Evolutionary conservation across 2,888 invertebrate species (phyloP), one percentile per base, ranked within the genome.

Genomic region (Eristalis pertinax): DNA sequence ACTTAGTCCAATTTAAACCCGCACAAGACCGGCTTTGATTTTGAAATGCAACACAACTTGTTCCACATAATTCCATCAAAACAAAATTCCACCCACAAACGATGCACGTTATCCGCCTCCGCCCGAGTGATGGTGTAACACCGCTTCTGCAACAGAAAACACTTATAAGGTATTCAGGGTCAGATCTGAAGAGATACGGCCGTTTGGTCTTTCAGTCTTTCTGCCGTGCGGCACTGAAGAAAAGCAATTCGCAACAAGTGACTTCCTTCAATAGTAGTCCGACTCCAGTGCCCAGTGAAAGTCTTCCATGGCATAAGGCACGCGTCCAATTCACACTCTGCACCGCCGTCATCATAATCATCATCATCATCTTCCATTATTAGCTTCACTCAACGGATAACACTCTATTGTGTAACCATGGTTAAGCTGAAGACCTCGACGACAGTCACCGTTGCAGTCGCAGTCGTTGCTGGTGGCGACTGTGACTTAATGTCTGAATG

Each of bases 341-440:
- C 35, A 26, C 38, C 29, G 22, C 32, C 68, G 41, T 60, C 69
- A 74, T 58, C 43, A 63, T 63, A 78, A 41, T 63, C 67, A 63
- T 41, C 64, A 24, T 50, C 72, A 62, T 72, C 74, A 38, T 4
- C 22, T 29, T 15, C 76, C 79, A 74, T 73, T 35, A 69, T 81
- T 58, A 67, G 41, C 75, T 69, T 58, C 58, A 67, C 26, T 65
- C 64, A 63, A 64, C 13, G 70, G 65, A 68, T 80, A 67, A 64
- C 26, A 68, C 63, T 43, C 63, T 67, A 81, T 85, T 85, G 77
- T 85, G 77, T 73, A 85, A 85, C 58, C 81, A 77, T 41, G 64
- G 43, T 35, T 81, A 80, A 68, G 75, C 70, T 67, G 68, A 26
- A 81, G 50, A 63, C 77, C 73, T 77, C 38, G 11, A 19, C 19